These are phyloP conservation scores for Onthophagus taurus DNA, from an alignment of 1,140 invertebrate genomes.

Conservation along the genomic window DNA sequence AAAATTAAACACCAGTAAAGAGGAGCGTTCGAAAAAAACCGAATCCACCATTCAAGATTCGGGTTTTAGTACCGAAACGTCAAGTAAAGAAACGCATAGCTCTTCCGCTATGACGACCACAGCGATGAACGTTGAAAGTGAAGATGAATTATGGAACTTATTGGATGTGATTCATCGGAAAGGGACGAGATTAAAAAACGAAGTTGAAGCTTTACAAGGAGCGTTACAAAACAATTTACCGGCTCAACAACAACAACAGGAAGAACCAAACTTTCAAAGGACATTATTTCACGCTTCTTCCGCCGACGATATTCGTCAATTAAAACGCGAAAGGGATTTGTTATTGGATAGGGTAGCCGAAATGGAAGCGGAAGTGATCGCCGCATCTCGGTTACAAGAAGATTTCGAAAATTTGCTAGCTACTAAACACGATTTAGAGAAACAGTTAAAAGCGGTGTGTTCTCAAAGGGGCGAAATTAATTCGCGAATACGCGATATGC, in stretches of 20 bases:
- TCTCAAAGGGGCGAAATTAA: slow-evolving; percentile 43
- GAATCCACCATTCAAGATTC: slow-evolving; percentile 68
- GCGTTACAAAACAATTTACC: slow-evolving; percentile 37
- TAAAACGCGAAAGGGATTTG: slow-evolving; percentile 61
- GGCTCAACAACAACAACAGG: too few species aligned
- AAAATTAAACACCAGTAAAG: slow-evolving; percentile 45
- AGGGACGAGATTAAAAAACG: slow-evolving; percentile 63
- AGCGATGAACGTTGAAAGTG: slow-evolving; percentile 46
- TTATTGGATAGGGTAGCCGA: slow-evolving; percentile 54
- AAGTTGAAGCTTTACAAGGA: slow-evolving; percentile 53
- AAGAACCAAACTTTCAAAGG: slow-evolving; percentile 40
- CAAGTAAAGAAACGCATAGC: slow-evolving; percentile 64
- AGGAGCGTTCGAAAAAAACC: slow-evolving; percentile 46
- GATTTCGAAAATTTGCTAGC: slow-evolving; percentile 48
- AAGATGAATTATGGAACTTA: slow-evolving; percentile 76
- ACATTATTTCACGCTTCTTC: slow-evolving; percentile 38
- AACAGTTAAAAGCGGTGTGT: slow-evolving; percentile 47
- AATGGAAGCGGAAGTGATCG: slow-evolving; percentile 59
- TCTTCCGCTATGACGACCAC: slow-evolving; percentile 41
- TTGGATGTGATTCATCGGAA: slow-evolving; percentile 76
- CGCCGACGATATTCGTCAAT: slow-evolving; percentile 40
- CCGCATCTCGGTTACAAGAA: slow-evolving; percentile 51
- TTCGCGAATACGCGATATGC: slow-evolving; percentile 39
- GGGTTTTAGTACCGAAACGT: slow-evolving; percentile 76
- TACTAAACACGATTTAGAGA: slow-evolving; percentile 52